phyloP scores from a whole-genome alignment of 2,888 invertebrate species.

The Sialis fuliginosa region DNA sequence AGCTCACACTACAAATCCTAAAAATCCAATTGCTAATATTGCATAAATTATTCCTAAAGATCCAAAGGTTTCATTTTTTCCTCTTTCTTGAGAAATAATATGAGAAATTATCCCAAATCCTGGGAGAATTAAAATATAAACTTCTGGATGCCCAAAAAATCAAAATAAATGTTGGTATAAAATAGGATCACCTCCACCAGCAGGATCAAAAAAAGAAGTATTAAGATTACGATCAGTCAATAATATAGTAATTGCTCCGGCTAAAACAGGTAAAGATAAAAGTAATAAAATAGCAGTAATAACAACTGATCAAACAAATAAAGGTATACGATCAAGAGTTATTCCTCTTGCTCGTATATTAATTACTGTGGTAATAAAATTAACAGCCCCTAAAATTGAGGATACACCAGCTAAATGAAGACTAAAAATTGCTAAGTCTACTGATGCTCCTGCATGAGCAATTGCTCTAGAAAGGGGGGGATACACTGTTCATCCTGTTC shows the following conservation, averaged over 20 bases:
- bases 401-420: conserved; percentile 56
- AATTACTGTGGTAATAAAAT: conserved; percentile 61
- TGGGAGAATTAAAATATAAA: conserved; percentile 71
- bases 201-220: conserved; percentile 65
- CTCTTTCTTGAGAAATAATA: conserved; percentile 55
- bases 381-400: conserved; percentile 58
- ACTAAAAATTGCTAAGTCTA: conserved; percentile 62
- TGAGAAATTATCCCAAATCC: conserved; percentile 71
- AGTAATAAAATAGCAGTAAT: conserved; percentile 46
- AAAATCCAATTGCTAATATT: conserved; percentile 62
- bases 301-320: conserved; percentile 58
- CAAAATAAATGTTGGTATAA: conserved; percentile 72
- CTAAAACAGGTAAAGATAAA: conserved; percentile 55
- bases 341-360: conserved; percentile 47
- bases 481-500: conserved; percentile 65
- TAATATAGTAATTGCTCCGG: conserved; percentile 64
- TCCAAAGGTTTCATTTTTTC: conserved; percentile 59
- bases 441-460: conserved; percentile 45
- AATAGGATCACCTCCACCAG: conserved; percentile 65
- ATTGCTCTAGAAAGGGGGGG: conserved; percentile 47
- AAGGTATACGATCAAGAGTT: conserved; percentile 42
- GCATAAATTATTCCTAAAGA: conserved; percentile 63
- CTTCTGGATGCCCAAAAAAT: conserved; percentile 79
- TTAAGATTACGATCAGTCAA: conserved; percentile 65
- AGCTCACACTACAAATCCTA: conserved; percentile 73